These are phyloP conservation scores for Tychaedon coryphoeus DNA, from an alignment of 2,113 vertebrate genomes.

Conservation along the genomic window DNA sequence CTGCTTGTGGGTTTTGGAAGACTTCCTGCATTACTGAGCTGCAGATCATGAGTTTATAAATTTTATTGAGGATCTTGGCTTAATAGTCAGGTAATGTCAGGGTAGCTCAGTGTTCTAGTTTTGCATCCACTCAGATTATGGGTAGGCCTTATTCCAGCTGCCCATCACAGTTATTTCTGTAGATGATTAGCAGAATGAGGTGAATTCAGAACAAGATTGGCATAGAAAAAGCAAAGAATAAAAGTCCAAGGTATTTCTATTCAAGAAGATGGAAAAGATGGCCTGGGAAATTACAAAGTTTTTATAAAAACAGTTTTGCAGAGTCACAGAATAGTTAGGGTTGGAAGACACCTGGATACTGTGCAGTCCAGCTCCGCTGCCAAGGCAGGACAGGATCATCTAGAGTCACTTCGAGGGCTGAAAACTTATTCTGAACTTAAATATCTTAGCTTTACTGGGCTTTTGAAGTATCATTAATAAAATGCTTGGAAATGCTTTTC, in stretches of 20 bases:
- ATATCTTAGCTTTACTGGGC: neutral
- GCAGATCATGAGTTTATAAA: neutral
- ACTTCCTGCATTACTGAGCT: neutral
- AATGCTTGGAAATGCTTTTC: neutral
- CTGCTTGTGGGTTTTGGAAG: neutral
- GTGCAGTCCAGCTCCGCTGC: rapidly evolving
- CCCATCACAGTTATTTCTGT: neutral
- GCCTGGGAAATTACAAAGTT: neutral
- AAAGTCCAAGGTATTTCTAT: neutral
- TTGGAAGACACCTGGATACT: neutral
- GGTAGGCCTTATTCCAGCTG: neutral
- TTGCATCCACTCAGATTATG: neutral
- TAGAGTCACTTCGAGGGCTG: neutral
- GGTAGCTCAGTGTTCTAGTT: neutral
- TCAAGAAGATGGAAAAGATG: neutral
- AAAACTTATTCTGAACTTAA: neutral
- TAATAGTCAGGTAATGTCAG: neutral
- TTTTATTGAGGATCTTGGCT: neutral
- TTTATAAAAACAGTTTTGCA: neutral
- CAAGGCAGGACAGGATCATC: neutral
- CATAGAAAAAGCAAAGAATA: neutral
- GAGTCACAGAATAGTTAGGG: neutral
- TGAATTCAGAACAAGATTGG: neutral
- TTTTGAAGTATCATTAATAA: neutral
- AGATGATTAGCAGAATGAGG: neutral